Base-by-base conservation (phyloP, 2,888 invertebrate genomes). In the Dexiosoma caninum region DNA sequence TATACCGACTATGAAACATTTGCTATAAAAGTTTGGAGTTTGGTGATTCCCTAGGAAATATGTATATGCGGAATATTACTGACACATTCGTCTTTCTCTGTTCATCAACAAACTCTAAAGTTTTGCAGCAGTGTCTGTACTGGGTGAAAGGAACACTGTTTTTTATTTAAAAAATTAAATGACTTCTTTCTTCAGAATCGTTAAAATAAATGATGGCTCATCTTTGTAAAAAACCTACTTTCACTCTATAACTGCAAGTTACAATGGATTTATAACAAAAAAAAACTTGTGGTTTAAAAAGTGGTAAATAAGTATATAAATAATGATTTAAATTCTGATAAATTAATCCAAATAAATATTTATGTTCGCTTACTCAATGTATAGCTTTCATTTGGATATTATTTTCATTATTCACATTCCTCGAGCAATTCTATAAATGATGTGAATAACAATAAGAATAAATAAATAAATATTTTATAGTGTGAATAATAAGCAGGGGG, bases 251-350 rank as follows among this genome's bases (percentile, higher is more conserved):
- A 51, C 16, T 66, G 3, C 1, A 37, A 66, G 2, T 53, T n/a
- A 12, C 14, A 40, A 0, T 40, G 12, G n/a, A 53, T 53, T 67
- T 67, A 40, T 19, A 6, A 14, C 23, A 10, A 53, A 27, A 35
- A 66, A 66, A 14, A 16, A 8, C 8, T 53, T 67, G 66, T 14
- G 66, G 66, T 67, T 53, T 40, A 4, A 30, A 23, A 66, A 51
- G 44, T 23, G 40, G 32, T 37, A 8, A 40, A n/a, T 62, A 49
- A 3, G 2, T 21, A 37, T n/a, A n/a, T n/a, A n/a, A n/a, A n/a
- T 1, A 32, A 9, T n/a, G 35, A 51, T 37, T 37, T 1, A 51
- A 10, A 49, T 64, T 64, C n/a, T 37, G 10, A 7, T 49, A 14
- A 35, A 37, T 60, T 44, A 21, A n/a, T 62, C 9, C 1, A 46